Evolutionary conservation across 92 coral and sea anemone species (phyloP).

Genomic region (Heteractis magnifica): DNA sequence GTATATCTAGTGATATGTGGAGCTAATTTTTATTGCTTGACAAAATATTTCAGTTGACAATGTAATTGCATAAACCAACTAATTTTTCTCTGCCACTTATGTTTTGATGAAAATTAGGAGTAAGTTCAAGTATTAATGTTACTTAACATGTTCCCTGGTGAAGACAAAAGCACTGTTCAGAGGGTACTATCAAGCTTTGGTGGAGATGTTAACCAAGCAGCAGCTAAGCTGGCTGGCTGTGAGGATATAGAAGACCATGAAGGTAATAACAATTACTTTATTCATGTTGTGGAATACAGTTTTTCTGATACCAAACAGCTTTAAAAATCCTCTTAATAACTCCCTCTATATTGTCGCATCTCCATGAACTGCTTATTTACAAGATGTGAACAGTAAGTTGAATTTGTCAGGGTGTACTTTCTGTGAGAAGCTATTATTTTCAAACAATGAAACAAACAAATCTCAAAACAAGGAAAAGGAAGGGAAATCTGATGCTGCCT

Average conservation of each 20-base stretch:
- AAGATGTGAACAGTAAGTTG: background rate
- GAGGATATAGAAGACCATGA: slow-evolving; percentile 13
- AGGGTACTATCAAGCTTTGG: slow-evolving; percentile 12
- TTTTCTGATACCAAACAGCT: background rate
- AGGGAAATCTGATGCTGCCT: background rate
- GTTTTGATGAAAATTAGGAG: slow-evolving; percentile 21
- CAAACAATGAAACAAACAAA: background rate
- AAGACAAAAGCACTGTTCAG: slow-evolving; percentile 4
- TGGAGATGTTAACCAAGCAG: slow-evolving; percentile 47
- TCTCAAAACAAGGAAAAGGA: slow-evolving; percentile 2
- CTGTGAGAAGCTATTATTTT: background rate
- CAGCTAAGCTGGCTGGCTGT: slow-evolving; percentile 52
- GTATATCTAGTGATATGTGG: background rate
- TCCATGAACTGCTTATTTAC: background rate
- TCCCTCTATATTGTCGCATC: background rate
- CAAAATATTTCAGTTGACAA: too few relatives aligned
- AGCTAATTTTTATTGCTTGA: background rate
- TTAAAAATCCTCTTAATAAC: too few relatives aligned
- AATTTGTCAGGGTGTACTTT: background rate
- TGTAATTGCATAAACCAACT: background rate
- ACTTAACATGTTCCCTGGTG: slow-evolving; percentile 31
- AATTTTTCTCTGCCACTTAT: slow-evolving; percentile 5
- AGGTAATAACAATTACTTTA: background rate
- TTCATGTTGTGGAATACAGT: background rate
- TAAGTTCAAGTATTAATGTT: slow-evolving; percentile 18